Evolutionary conservation across 2,797 vertebrate species (phyloP).

Genomic region (Syndactyla subalaris): DNA sequence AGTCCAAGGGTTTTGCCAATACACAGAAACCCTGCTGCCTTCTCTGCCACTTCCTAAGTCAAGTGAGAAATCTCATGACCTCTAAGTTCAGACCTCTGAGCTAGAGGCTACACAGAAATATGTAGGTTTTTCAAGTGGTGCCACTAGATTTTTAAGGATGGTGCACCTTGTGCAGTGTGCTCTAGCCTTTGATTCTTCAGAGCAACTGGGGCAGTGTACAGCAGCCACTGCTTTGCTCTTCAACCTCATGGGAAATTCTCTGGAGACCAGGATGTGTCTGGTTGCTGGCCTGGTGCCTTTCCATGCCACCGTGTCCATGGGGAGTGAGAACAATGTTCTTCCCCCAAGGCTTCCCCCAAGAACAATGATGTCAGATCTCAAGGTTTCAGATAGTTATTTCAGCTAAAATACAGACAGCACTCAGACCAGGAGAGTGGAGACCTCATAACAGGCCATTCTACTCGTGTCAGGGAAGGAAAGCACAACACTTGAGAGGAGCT

Average conservation of each 20-base stretch:
- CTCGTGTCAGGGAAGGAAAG: not conserved
- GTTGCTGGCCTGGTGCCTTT: not conserved
- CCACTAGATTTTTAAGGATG: not conserved
- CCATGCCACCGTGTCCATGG: rapidly evolving
- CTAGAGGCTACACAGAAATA: not conserved
- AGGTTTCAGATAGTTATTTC: not conserved
- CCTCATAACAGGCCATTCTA: not conserved
- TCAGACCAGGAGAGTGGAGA: not conserved
- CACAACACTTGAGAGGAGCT: not conserved
- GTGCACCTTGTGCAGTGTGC: not conserved
- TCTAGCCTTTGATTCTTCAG: not conserved
- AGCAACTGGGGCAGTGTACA: not conserved
- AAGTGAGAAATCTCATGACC: not conserved
- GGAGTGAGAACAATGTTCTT: not conserved
- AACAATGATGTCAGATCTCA: not conserved
- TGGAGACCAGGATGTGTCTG: not conserved
- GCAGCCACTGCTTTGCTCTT: not conserved
- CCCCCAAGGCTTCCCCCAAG: rapidly evolving
- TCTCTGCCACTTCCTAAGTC: not conserved
- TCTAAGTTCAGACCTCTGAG: not conserved
- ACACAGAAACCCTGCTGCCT: not conserved
- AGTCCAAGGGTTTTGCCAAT: not conserved
- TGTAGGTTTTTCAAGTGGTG: not conserved
- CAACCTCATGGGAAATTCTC: rapidly evolving
- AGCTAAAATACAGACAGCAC: not conserved